Base-by-base conservation (phyloP, 1,140 invertebrate species). In the Diachasma alloeum region DNA sequence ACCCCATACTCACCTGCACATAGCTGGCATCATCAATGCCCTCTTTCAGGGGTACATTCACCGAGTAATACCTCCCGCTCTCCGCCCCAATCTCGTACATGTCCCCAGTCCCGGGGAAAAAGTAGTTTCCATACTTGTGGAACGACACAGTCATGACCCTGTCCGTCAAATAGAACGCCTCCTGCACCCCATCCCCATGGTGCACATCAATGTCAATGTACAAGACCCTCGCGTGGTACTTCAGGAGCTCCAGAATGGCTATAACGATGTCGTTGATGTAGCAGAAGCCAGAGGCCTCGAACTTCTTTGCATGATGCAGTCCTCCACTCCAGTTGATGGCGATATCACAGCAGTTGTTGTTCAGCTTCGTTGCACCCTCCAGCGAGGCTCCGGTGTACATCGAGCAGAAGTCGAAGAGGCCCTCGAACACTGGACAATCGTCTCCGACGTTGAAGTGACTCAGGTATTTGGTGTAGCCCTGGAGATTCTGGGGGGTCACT, bases 131-230 rank as follows among this genome's bases (percentile, higher is more conserved):
- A 89, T 99, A 99, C 90, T 99, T 99, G 85, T 99, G 98, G 88
- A 99, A 99, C 19, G 97, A 99, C 1, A 99, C 98, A 0, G 98
- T 99, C 98, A 99, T 99, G 0, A 99, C 98, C 66, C 98, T 91
- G 88, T 99, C 98, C 0, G 98, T 99, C 0, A 99, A 90, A 86
- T 99, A 99, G 90, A 99, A 99, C 0, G 98, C 98, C 91, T 99
- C 98, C 89, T 99, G 98, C 0, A 99, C 98, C 0, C 98, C 98
- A 90, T 99, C 98, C 0, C 98, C 98, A 88, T 99, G 99, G 89
- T 99, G 99, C 9, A 99, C 99, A 85, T 99, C 99, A 80, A 99
- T 99, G 85, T 99, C 99, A 76, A 99, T 99, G 83, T 99, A 99
- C 13, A 99, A 89, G 11, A 99, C 98, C 80, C 99, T 90, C 0